Evolutionary conservation across 2,888 invertebrate genomes (phyloP).

Genomic region (Xylota sylvarum): DNA sequence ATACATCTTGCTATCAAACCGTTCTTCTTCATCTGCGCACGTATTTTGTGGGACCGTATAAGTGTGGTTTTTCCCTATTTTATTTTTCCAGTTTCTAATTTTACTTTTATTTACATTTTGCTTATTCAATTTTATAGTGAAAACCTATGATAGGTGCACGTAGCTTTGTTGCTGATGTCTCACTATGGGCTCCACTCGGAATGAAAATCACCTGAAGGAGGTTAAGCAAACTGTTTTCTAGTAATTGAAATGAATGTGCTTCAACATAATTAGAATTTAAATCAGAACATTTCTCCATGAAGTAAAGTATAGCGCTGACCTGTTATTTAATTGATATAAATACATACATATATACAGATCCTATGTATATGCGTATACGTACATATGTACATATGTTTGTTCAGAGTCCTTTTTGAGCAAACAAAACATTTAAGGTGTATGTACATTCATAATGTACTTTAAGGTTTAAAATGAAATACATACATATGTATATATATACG

Average conservation of each 20-base stretch:
- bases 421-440: no score
- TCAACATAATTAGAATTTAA: slow-evolving; percentile 31
- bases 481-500: no score
- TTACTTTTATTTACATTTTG: slow-evolving; percentile 50
- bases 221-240: slow-evolving; percentile 38
- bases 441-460: no score
- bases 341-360: background rate
- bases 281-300: slow-evolving; percentile 4
- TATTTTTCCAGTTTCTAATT: slow-evolving; percentile 46
- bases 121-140: slow-evolving; percentile 27
- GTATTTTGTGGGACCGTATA: slow-evolving; percentile 36
- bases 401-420: background rate
- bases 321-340: slow-evolving; percentile 5
- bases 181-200: slow-evolving; percentile 12
- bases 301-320: background rate
- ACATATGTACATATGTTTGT: background rate
- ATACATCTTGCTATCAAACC: slow-evolving; percentile 17
- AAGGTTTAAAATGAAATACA: no score
- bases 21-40: slow-evolving; percentile 36
- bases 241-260: slow-evolving; percentile 50
- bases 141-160: slow-evolving; percentile 28
- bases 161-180: slow-evolving; percentile 20
- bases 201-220: slow-evolving; percentile 35
- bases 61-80: slow-evolving; percentile 21
- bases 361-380: background rate